Base-by-base conservation (phyloP, 2,113 vertebrate species). In the Bettongia penicillata region DNA sequence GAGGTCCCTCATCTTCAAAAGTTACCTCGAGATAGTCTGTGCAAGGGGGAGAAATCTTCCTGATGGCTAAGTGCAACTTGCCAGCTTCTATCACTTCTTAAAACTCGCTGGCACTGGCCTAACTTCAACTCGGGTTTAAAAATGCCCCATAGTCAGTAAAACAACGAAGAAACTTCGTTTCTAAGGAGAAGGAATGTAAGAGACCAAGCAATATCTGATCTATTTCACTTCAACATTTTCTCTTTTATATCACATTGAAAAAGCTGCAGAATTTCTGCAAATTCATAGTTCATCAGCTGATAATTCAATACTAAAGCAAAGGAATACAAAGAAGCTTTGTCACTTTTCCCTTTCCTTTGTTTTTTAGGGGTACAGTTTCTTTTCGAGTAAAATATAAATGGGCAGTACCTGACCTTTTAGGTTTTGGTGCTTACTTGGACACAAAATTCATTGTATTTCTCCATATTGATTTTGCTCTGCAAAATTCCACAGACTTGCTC, bases 221-320 rank as follows among this genome's bases (percentile, higher is more conserved):
- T 89, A 89, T 26, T 95, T 37, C 92, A 53, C 23, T 52, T 7
- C 43, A 90, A 37, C 24, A 57, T 37, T 96, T 52, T n/a, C 19
- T 91, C 50, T 89, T 53, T 51, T 6, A 61, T 5, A 26, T 93
- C 77, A 7, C 68, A 51, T 6, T 94, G 91, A 92, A 57, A 94
- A 53, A 91, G 89, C 25, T 93, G 51, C 22, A 50, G 77, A 55
- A n/a, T 95, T 51, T 96, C 7, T 47, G 51, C 26, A 94, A 77
- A 25, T 55, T 94, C 28, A 95, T 95, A 53, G 0, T 92, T 26
- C 52, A 94, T 48, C 89, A 96, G 22, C 6, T 93, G 8, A 77
- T 96, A 96, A 95, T 91, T 55, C 16, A 91, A 90, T 31, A 94
- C 51, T 48, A 95, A 95, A 48, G 31, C 9, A 94, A 61, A 95